These are phyloP conservation scores for Chironomus tepperi DNA, from an alignment of 1,140 invertebrate species.

Conservation along the genomic window DNA sequence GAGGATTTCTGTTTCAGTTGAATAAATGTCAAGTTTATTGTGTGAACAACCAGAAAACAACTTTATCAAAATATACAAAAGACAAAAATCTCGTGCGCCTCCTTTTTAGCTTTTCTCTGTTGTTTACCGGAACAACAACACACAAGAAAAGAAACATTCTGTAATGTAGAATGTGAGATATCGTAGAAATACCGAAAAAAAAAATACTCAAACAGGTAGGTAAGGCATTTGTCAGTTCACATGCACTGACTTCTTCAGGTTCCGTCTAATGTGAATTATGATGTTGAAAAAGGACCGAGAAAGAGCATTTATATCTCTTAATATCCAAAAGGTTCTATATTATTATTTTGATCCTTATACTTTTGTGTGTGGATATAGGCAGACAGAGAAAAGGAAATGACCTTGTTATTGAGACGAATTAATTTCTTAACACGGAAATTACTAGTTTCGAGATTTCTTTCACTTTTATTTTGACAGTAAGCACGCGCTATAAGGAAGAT, in stretches of 20 bases:
- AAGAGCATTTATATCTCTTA: neutral
- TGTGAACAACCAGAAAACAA: slow-evolving; percentile 12
- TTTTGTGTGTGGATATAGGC: neutral
- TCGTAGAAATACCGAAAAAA: no score
- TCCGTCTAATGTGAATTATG: no score
- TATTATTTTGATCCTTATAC: no score
- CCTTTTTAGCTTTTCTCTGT: neutral
- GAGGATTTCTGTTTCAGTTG: neutral
- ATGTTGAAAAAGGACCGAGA: neutral
- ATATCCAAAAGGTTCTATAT: no score
- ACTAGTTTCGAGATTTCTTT: neutral
- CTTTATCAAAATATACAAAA: neutral
- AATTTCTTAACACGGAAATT: slow-evolving; percentile 13
- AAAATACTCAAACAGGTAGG: neutral
- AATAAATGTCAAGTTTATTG: slow-evolving; percentile 14
- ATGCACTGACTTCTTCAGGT: no score
- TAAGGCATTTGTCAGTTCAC: neutral
- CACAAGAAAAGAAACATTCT: neutral
- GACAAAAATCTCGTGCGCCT: neutral
- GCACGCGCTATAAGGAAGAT: neutral
- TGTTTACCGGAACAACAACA: neutral
- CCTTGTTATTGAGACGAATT: slow-evolving; percentile 10
- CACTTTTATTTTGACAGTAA: neutral
- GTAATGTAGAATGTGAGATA: neutral
- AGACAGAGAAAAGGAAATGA: slow-evolving; percentile 6